Percentiles rank a stretch among this genome's conserved stretches.
Conservation (phyloP, 2,113 vertebrate species). For the Sinocyclocheilus anshuiensis region DNA sequence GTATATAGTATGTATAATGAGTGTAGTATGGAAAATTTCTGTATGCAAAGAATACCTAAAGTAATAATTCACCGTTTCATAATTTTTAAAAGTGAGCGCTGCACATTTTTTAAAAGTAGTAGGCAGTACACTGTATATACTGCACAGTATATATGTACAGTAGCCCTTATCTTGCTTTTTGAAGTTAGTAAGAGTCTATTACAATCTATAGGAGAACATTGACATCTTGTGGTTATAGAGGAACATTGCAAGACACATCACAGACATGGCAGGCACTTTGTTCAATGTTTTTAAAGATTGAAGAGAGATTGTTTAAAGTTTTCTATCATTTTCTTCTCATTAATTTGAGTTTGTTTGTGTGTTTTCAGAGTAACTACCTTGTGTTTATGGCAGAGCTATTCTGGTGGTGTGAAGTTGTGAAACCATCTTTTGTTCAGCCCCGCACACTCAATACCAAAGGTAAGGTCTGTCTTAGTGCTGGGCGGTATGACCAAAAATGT, state of each 20-base stretch:
- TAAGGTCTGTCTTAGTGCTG: constrained; percentile 58
- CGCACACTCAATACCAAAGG: constrained; percentile 81
- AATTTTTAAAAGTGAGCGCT: no score
- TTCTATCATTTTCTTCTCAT: background rate
- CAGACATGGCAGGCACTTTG: background rate
- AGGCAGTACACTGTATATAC: no score
- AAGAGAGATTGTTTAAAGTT: background rate
- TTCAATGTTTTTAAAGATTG: background rate
- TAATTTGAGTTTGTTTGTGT: constrained; percentile 39
- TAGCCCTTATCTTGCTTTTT: background rate
- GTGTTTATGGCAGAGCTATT: constrained; percentile 99
- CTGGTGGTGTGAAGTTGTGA: constrained; percentile 99
- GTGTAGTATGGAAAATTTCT: background rate
- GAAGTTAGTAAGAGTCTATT: background rate
- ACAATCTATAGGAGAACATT: background rate
- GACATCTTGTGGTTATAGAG: constrained; percentile 19
- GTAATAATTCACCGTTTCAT: no score
- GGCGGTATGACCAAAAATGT: no score
- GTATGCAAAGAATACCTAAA: no score
- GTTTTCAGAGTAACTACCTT: constrained; percentile 91
- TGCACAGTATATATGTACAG: no score
- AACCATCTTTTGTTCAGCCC: constrained; percentile 93
- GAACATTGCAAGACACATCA: background rate
- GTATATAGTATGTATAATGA: background rate
- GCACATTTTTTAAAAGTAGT: no score